Conservation (phyloP, 2,797 vertebrate genomes). For the Pteronotus mesoamericanus region DNA sequence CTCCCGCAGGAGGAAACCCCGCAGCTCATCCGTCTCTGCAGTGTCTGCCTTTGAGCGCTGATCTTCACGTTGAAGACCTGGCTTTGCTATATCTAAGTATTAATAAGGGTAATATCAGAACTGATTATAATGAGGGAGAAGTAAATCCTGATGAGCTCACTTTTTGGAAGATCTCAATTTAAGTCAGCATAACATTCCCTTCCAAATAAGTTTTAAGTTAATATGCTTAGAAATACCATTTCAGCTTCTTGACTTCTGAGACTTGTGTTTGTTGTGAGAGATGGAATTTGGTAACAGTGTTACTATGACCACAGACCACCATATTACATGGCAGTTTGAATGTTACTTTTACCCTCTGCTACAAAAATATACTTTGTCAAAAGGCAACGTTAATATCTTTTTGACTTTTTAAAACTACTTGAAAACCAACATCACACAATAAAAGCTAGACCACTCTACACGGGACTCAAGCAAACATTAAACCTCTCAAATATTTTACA, state of each 20-base stretch:
- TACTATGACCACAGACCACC: neutral
- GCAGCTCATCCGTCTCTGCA: slow-evolving; percentile 60
- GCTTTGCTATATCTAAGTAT: slow-evolving; percentile 35
- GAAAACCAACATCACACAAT: slow-evolving; percentile 10
- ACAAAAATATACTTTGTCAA: neutral
- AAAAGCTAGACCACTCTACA: neutral
- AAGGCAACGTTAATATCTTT: slow-evolving; percentile 14
- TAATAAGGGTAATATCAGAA: neutral
- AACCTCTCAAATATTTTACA: neutral
- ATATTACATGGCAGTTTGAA: neutral
- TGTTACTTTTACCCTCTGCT: neutral
- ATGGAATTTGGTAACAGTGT: neutral
- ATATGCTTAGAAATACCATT: neutral
- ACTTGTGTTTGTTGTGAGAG: neutral
- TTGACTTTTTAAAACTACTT: neutral
- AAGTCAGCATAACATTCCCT: neutral
- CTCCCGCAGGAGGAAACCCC: slow-evolving; percentile 56
- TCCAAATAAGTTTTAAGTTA: slow-evolving; percentile 24
- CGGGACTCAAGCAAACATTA: neutral
- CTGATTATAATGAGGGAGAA: neutral
- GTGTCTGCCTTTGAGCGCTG: slow-evolving; percentile 30
- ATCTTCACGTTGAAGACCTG: neutral
- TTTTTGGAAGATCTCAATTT: neutral
- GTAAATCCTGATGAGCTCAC: neutral
- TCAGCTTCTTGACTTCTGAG: neutral